Conservation (phyloP, 2,797 vertebrate genomes). For the Pitangus sulphuratus region DNA sequence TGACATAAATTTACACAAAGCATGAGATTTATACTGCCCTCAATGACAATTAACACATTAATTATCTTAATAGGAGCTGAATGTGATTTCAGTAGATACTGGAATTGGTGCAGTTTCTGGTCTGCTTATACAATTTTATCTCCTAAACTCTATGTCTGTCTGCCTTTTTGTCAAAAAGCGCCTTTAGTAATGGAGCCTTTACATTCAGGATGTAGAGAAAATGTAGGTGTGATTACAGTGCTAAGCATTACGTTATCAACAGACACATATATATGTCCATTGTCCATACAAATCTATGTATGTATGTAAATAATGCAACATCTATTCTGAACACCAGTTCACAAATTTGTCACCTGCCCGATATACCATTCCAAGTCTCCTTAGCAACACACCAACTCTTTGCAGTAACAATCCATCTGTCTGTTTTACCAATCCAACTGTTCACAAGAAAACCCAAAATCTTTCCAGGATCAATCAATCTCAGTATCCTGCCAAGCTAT, state of each 20-base stretch:
- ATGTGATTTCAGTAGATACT: neutral
- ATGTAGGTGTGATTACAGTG: neutral
- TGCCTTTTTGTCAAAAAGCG: neutral
- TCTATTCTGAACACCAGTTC: slow-evolving; percentile 37
- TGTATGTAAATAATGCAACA: neutral
- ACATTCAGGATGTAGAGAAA: neutral
- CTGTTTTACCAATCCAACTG: slow-evolving; percentile 43
- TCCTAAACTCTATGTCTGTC: neutral
- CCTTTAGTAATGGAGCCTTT: neutral
- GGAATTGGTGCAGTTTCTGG: neutral
- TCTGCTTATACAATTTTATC: neutral
- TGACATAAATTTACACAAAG: neutral
- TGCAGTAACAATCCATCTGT: slow-evolving; percentile 37
- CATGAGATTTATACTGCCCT: neutral
- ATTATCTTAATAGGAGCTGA: neutral
- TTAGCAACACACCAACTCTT: slow-evolving; percentile 51
- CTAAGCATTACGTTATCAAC: neutral
- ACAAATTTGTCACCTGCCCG: slow-evolving; percentile 25
- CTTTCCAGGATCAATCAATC: slow-evolving; percentile 52
- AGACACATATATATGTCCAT: neutral
- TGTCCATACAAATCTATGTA: neutral
- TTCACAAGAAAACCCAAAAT: slow-evolving; percentile 57
- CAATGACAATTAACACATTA: neutral
- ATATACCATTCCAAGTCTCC: slow-evolving; percentile 43
- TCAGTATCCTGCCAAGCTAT: neutral